Base-by-base conservation (phyloP, 2,888 invertebrate species). In the Mimachlamys varia region DNA sequence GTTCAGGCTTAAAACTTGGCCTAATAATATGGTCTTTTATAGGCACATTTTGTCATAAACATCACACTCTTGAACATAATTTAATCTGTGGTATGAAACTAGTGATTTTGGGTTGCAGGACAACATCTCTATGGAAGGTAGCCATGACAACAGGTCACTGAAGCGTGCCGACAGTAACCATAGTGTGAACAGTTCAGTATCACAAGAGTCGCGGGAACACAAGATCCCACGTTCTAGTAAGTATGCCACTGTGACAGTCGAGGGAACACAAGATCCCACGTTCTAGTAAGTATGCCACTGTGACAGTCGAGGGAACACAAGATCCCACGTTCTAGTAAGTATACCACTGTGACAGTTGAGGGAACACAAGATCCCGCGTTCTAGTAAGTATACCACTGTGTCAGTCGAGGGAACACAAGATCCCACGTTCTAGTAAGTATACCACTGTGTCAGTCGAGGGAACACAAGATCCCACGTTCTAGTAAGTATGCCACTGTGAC, bases 181-280 rank as follows among this genome's bases (percentile, higher is more conserved):
- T 91, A 96, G 96, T 93, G 94, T 95, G 55, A 95, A 93, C 90
- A 96, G 96, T 92, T 94, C 93, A 0, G 88, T 94, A 88, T 96
- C 96, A 27, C 93, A 93, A 88, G 96, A 96, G 88, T 95, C 95
- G 5, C 93, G 95, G 89, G 96, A 96, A 88, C 95, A 96, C 92
- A 96, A 96, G 92, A 95, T 96, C 89, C 96, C 95, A 19, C 93
- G 95, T 91, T 94, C 95, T 88, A 96, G 96, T 96, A 92, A 95
- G 95, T 92, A 17, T 12, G 55, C 87, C n/a, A n/a, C n/a, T n/a
- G n/a, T n/a, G n/a, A n/a, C n/a, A 96, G 88, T 95, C 95, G 5
- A 93, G 95, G 89, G 96, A 96, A 88, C 95, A 96, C 92, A 96
- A 96, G 92, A 95, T 96, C 89, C 96, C 95, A 19, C 93, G 95